Base-by-base conservation (phyloP, 2,888 invertebrate genomes). In the Nemotelus pantherinus region DNA sequence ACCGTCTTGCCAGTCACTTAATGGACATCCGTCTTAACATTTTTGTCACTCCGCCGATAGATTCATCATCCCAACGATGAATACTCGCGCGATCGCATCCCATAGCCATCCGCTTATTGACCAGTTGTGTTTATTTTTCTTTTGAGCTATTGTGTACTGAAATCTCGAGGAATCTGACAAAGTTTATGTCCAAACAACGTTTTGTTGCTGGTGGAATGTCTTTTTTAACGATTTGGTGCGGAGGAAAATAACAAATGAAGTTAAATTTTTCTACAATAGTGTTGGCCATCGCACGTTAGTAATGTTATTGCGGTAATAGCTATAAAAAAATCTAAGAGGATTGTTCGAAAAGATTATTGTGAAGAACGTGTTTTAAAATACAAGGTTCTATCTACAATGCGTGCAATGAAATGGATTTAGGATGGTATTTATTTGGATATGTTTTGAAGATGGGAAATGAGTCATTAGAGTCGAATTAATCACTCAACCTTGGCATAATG, bases 1-100 rank as follows among this genome's bases (percentile, higher is more conserved):
- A 10, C 9, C 48, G 67, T 48, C 67, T 47, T 44, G 58, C 58
- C 57, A 39, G 6, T 25, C 47, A 74, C 48, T 74, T 74, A 74
- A 74, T 74, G 74, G 74, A 74, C 74, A 74, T 74, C 74, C 74
- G 74, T 74, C 74, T 74, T 74, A 74, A 74, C 41, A 74, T 9
- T 74, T 74, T 74, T 74, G 74, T 74, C 74, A 74, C 74, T 74
- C n/a, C 47, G 25, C 60, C 4, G 25, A 60, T 47, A 74, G 74
- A 74, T 74, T 74, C n/a, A 74, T 74, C 74, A 74, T 60, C 43
- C 6, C 48, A 41, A 60, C 41, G 60, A 45, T 9, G 63, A 74
- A 74, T 44, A 63, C 50, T 43, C 48, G 9, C 48, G 48, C 53
- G 10, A 41, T 53, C 43, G 55, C 70, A 9, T 70, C 70, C 53